Evolutionary conservation across 1,140 invertebrate genomes (phyloP).

Genomic region (Cydia amplana): DNA sequence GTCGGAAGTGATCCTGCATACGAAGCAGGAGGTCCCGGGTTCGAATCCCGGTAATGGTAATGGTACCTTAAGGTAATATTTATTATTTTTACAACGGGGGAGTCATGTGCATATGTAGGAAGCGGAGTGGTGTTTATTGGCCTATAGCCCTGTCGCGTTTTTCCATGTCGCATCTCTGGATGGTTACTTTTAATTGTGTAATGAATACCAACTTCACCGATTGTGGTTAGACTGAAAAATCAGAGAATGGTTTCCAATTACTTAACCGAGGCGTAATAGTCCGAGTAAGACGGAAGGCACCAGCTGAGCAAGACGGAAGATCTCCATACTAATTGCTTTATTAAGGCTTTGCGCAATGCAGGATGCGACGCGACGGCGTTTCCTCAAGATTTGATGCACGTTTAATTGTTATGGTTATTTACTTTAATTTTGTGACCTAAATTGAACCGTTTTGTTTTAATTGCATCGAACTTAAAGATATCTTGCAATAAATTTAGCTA

Average conservation of each 20-base stretch:
- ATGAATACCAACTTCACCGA: background rate
- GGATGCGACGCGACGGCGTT: constrained; percentile 44
- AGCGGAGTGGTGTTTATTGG: background rate
- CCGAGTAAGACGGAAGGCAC: constrained; percentile 53
- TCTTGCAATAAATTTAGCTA: too few relatives aligned
- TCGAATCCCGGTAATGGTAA: too few relatives aligned
- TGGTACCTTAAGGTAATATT: too few relatives aligned
- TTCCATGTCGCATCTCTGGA: background rate
- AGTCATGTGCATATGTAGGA: too few relatives aligned
- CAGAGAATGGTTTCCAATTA: constrained; percentile 42
- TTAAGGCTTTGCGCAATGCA: constrained; percentile 47
- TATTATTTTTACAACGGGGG: too few relatives aligned
- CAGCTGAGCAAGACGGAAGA: constrained; percentile 55
- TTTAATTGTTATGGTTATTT: constrained; percentile 28
- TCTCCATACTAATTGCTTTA: constrained; percentile 64
- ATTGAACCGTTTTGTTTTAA: constrained; percentile 9
- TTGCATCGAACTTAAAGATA: background rate
- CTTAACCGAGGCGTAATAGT: constrained; percentile 48
- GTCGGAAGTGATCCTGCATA: too few relatives aligned
- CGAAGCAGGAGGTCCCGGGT: too few relatives aligned
- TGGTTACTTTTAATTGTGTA: background rate
- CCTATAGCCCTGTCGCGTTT: background rate
- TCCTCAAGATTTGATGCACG: constrained; percentile 36
- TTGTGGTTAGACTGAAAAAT: background rate
- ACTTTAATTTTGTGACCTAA: constrained; percentile 8